Conservation (phyloP, 2,888 invertebrate species). For the Tetramorium bicarinatum region DNA sequence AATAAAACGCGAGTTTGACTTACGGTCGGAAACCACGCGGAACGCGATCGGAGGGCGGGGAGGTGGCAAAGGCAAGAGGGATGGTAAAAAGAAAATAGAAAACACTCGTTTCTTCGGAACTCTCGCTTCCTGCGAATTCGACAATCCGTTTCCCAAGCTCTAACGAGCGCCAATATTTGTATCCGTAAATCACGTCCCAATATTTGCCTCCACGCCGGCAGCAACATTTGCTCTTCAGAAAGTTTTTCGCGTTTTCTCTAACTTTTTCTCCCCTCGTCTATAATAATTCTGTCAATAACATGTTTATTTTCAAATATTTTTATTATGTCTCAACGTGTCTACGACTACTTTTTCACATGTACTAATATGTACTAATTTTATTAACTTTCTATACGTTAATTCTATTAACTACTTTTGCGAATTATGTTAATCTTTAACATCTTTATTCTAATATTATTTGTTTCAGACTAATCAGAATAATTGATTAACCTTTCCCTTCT, state of each 20-base stretch:
- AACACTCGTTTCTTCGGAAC: conserved; percentile 41
- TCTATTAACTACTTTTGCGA: background rate
- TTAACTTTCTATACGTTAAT: background rate
- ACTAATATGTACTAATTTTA: background rate
- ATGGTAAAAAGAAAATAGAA: conserved; percentile 27
- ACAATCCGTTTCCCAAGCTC: conserved; percentile 69
- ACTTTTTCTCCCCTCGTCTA: background rate
- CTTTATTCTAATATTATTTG: conserved; percentile 4
- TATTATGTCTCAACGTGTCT: background rate
- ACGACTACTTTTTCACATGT: background rate
- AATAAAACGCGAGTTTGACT: conserved; percentile 47
- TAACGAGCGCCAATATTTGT: conserved; percentile 78
- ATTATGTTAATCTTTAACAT: background rate
- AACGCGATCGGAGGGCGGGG: conserved; percentile 14
- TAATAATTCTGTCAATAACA: conserved; percentile 27
- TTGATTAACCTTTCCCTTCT: background rate
- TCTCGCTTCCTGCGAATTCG: conserved; percentile 54
- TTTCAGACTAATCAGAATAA: background rate
- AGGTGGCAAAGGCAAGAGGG: conserved; percentile 19
- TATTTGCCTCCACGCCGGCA: conserved; percentile 70
- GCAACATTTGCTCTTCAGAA: conserved; percentile 71
- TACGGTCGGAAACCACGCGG: conserved; percentile 48
- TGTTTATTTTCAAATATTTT: conserved; percentile 18
- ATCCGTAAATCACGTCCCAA: conserved; percentile 76
- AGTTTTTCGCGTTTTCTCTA: conserved; percentile 66